A percentile compares a stretch with the other conserved stretches of the same genome.
These are phyloP conservation scores for Harpalus rubripes DNA, from an alignment of 2,888 invertebrate species.

Conservation along the genomic window DNA sequence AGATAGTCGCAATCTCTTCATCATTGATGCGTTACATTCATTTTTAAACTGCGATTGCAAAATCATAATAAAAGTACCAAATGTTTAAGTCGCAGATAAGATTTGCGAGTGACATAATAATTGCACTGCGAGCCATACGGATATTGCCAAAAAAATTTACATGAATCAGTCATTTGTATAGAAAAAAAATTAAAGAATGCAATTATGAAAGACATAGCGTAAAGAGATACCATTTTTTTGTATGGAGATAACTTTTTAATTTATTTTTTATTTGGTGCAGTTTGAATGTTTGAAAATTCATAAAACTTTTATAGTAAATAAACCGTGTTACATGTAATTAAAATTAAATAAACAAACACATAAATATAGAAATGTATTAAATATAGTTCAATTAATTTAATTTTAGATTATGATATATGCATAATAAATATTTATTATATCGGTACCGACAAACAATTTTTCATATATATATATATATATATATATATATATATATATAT, in stretches of 20 bases:
- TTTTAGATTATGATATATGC: background rate
- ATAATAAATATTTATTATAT: background rate
- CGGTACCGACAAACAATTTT: no score
- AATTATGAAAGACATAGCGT: conserved; percentile 5
- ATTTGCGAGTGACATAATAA: background rate
- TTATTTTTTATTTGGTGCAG: background rate
- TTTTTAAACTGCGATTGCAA: conserved; percentile 12
- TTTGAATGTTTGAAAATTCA: background rate
- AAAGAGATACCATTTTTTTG: background rate
- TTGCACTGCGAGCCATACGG: background rate
- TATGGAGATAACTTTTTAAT: background rate
- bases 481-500: no score
- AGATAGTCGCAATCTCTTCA: background rate
- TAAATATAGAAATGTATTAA: background rate
- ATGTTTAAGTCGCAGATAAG: conserved; percentile 23
- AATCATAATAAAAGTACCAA: conserved; percentile 16
- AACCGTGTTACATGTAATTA: background rate
- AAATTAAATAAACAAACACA: background rate
- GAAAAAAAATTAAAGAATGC: conserved; percentile 1
- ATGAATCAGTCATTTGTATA: background rate
- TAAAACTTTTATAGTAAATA: background rate
- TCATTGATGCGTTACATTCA: background rate
- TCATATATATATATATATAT: no score
- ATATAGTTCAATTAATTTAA: background rate
- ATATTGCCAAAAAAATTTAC: background rate